Conservation (phyloP, 2,888 invertebrate genomes). For the Stictocephala bisonia region DNA sequence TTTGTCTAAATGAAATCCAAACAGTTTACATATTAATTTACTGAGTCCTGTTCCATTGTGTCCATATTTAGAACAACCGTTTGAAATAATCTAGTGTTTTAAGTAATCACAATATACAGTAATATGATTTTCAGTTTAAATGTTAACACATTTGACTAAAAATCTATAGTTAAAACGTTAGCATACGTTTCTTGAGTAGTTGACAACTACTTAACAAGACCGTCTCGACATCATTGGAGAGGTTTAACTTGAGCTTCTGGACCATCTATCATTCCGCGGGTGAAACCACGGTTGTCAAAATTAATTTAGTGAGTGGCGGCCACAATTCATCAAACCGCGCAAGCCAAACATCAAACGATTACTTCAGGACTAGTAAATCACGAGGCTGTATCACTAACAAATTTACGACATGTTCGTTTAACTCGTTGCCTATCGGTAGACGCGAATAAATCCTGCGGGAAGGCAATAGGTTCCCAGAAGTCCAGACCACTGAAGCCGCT, state of each 20-base stretch:
- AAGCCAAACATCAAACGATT: slow-evolving; percentile 35
- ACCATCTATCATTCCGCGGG: background rate
- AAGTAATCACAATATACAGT: too few relatives aligned
- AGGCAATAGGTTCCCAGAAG: slow-evolving; percentile 13
- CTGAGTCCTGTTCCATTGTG: too few relatives aligned
- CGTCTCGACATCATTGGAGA: background rate
- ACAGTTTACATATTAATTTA: too few relatives aligned
- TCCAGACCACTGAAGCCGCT: background rate
- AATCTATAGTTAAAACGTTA: too few relatives aligned
- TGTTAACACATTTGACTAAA: too few relatives aligned
- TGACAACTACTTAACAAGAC: background rate
- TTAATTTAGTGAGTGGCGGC: slow-evolving; percentile 20
- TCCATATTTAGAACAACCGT: too few relatives aligned
- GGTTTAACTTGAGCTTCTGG: too few relatives aligned
- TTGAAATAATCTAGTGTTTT: too few relatives aligned
- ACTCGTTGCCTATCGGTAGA: background rate
- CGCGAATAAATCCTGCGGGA: slow-evolving; percentile 10
- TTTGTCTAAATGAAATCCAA: too few relatives aligned
- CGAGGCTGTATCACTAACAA: background rate
- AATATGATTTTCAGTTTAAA: too few relatives aligned
- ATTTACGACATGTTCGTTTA: slow-evolving; percentile 14
- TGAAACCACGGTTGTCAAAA: slow-evolving; percentile 26
- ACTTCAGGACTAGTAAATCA: slow-evolving; percentile 18
- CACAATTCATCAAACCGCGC: slow-evolving; percentile 16
- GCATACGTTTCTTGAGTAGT: background rate